phyloP scores from a whole-genome alignment of 2,888 invertebrate species.

The Lathronympha strigana region DNA sequence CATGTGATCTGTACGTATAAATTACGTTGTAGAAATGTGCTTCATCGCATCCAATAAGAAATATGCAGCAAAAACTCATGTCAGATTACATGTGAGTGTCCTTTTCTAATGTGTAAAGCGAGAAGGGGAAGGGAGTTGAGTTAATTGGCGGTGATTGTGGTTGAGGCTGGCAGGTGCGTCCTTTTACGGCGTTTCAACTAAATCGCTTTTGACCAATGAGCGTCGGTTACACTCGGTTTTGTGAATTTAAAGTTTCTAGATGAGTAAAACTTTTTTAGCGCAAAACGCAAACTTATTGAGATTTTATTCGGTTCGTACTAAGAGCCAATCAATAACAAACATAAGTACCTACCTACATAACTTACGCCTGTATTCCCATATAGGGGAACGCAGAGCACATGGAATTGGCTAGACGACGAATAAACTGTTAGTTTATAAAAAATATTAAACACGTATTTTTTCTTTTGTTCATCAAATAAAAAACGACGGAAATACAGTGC shows the following conservation, averaged over 20 bases:
- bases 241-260: slow-evolving; percentile 41
- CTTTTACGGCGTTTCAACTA: slow-evolving; percentile 77
- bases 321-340: no score
- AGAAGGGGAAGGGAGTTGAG: slow-evolving; percentile 19
- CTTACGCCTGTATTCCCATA: no score
- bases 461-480: no score
- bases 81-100: slow-evolving; percentile 14
- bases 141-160: slow-evolving; percentile 29
- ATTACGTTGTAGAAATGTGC: slow-evolving; percentile 51
- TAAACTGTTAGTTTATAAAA: no score
- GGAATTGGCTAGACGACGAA: no score
- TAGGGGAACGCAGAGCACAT: no score
- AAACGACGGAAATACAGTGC: no score
- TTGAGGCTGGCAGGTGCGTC: slow-evolving; percentile 44
- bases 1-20: slow-evolving; percentile 41
- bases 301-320: no score
- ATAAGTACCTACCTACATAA: no score
- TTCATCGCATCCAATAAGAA: slow-evolving; percentile 47
- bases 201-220: slow-evolving; percentile 71
- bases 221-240: slow-evolving; percentile 57
- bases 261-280: not conserved
- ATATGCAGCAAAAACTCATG: slow-evolving; percentile 21
- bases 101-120: slow-evolving; percentile 8
- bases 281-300: not conserved
- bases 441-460: no score